Evolutionary conservation across 1,140 invertebrate species (phyloP).

Genomic region (Leptopilina clavipes): DNA sequence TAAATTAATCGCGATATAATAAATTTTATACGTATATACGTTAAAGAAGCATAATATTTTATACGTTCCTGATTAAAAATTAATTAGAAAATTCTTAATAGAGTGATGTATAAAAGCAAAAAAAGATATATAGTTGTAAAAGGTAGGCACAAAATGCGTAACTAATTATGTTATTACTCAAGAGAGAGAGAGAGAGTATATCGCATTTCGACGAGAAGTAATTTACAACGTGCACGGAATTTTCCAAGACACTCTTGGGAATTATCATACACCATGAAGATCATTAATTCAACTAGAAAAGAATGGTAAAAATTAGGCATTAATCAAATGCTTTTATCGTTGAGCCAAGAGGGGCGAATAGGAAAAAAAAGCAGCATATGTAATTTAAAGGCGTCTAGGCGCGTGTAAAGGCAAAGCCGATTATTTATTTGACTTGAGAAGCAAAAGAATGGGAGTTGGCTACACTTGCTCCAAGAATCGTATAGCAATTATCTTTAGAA

Average conservation of each 20-base stretch:
- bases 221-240: slow-evolving; percentile 8
- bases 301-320: neutral
- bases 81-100: no score
- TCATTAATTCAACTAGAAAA: neutral
- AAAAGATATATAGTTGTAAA: neutral
- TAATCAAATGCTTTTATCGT: slow-evolving; percentile 4
- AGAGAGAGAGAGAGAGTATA: no score
- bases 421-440: slow-evolving; percentile 2
- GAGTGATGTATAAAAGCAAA: no score
- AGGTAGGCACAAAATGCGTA: neutral
- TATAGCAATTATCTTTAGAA: slow-evolving; percentile 9
- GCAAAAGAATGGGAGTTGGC: neutral
- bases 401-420: neutral
- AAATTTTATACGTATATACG: neutral
- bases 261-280: neutral
- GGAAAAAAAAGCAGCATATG: neutral
- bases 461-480: neutral
- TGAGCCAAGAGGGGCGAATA: neutral
- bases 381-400: neutral
- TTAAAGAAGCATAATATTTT: neutral
- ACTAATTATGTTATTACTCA: slow-evolving; percentile 20
- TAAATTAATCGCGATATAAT: no score
- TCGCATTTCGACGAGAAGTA: slow-evolving; percentile 1
- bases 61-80: no score
- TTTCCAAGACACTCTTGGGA: neutral